A percentile compares a stretch with the other conserved stretches of the same genome.
These are phyloP conservation scores for Hydraecia micacea DNA, from an alignment of 2,888 invertebrate species.

Conservation along the genomic window DNA sequence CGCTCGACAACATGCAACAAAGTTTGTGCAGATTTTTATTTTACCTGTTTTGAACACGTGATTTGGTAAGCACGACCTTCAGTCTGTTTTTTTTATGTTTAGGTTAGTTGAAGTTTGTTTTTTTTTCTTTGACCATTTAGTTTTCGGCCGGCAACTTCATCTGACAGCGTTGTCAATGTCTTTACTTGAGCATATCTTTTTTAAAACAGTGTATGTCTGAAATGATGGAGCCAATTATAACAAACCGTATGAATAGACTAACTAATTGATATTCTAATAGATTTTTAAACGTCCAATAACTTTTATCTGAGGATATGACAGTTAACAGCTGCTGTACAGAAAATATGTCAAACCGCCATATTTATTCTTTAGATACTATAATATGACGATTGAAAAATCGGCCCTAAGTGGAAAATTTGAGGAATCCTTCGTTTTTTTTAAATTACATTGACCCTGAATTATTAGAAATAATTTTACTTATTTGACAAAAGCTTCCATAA, in stretches of 20 bases:
- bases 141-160: background rate
- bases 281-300: no score
- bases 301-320: background rate
- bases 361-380: no score
- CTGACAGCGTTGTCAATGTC: background rate
- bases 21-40: constrained; percentile 39
- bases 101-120: background rate
- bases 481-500: no score
- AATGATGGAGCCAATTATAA: background rate
- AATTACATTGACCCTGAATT: no score
- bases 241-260: background rate
- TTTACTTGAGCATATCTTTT: background rate
- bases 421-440: no score
- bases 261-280: background rate
- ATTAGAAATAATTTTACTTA: no score
- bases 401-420: no score
- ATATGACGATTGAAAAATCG: no score
- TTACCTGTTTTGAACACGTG: constrained; percentile 15
- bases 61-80: constrained; percentile 45
- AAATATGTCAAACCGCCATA: background rate
- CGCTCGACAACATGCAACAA: constrained; percentile 15
- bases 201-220: background rate
- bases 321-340: background rate
- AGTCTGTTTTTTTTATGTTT: background rate
- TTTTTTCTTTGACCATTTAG: background rate